Evolutionary conservation across 2,797 vertebrate genomes (phyloP).

Genomic region (Setipinna tenuifilis): DNA sequence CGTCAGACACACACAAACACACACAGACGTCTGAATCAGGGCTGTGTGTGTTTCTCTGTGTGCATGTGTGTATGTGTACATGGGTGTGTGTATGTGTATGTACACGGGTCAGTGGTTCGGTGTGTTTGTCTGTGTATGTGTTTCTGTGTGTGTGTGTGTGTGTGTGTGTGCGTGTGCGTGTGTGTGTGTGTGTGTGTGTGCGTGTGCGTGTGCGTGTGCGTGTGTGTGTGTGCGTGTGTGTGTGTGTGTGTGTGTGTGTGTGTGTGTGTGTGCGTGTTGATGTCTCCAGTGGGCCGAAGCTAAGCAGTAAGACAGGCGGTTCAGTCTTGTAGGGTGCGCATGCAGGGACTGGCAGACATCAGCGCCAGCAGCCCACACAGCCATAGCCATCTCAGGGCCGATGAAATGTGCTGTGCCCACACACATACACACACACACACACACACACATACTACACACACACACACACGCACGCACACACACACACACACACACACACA

Average conservation of each 20-base stretch:
- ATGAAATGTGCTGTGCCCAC: background rate
- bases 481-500: slow-evolving; percentile 1
- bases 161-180: background rate
- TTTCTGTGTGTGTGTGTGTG: slow-evolving; percentile 1
- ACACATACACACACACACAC: background rate
- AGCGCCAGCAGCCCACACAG: background rate
- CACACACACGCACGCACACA: background rate
- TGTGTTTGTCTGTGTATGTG: background rate
- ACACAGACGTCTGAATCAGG: background rate
- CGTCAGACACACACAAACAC: too few relatives aligned
- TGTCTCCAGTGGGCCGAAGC: background rate
- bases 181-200: background rate
- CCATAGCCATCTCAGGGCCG: background rate
- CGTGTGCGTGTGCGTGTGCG: background rate
- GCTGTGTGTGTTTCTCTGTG: background rate
- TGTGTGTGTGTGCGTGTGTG: background rate
- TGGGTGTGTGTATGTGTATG: background rate
- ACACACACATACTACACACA: background rate
- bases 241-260: background rate
- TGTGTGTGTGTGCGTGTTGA: background rate
- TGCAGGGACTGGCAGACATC: slow-evolving; percentile 33
- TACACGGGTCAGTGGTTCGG: background rate
- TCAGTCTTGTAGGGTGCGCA: background rate
- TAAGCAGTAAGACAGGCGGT: background rate
- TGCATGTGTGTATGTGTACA: background rate